These are phyloP conservation scores for Leptobrachium leishanense DNA, from an alignment of 2,113 vertebrate species.

Conservation along the genomic window DNA sequence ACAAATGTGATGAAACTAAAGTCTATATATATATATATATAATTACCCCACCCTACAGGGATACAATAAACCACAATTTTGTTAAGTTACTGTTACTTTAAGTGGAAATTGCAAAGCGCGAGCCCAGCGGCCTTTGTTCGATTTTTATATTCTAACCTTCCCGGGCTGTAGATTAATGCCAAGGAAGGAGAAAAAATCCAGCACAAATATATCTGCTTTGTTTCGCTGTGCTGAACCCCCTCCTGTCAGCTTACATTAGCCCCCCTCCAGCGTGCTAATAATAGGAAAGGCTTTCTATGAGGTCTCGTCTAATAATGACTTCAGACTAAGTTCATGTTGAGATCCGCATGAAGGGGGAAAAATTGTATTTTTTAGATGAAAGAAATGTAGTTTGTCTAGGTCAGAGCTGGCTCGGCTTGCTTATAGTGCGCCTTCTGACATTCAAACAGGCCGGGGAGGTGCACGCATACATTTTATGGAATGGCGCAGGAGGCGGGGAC, in stretches of 20 bases:
- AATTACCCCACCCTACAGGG: too few relatives aligned
- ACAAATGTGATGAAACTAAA: too few relatives aligned
- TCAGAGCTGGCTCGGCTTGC: too few relatives aligned
- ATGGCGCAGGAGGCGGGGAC: too few relatives aligned
- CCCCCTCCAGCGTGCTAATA: constrained; percentile 13
- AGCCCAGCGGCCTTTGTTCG: neutral
- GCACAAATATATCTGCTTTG: neutral
- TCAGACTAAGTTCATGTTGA: neutral
- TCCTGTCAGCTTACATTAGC: constrained; percentile 31
- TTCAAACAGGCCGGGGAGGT: too few relatives aligned
- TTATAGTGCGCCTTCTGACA: too few relatives aligned
- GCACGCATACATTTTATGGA: too few relatives aligned
- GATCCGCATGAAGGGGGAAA: neutral
- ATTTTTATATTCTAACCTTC: neutral
- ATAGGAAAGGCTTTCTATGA: constrained; percentile 1
- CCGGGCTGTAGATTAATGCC: neutral
- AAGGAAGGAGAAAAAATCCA: neutral
- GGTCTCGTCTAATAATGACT: constrained; percentile 8
- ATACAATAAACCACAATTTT: too few relatives aligned
- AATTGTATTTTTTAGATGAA: too few relatives aligned
- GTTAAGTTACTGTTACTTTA: too few relatives aligned
- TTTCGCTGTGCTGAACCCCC: neutral
- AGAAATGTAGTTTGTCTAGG: too few relatives aligned
- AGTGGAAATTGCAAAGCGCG: neutral
- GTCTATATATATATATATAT: too few relatives aligned